Evolutionary conservation across 2,888 invertebrate genomes (phyloP).

Genomic region (Ormyrus thymus): DNA sequence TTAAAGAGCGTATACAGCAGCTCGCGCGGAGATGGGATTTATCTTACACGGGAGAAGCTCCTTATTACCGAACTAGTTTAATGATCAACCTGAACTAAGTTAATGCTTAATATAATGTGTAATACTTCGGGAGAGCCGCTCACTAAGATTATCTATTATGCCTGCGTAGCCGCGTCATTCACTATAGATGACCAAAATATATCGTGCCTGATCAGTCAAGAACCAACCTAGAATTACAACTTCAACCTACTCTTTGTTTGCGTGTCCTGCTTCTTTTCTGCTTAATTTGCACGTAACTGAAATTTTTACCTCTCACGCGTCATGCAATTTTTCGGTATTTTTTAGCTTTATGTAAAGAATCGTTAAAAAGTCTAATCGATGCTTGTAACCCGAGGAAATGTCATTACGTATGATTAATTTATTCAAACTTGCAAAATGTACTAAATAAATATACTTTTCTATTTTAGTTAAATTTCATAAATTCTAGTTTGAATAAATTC

Average conservation of each 20-base stretch:
- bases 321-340: too few relatives aligned
- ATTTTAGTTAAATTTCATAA: too few relatives aligned
- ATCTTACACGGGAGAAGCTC: constrained; percentile 47
- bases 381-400: too few relatives aligned
- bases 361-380: too few relatives aligned
- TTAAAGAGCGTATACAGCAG: constrained; percentile 38
- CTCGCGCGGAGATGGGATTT: constrained; percentile 25
- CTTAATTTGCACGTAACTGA: too few relatives aligned
- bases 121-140: constrained; percentile 7
- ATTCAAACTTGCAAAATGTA: too few relatives aligned
- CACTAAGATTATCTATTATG: constrained; percentile 24
- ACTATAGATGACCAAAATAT: constrained; percentile 7
- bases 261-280: too few relatives aligned
- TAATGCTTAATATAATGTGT: constrained; percentile 16
- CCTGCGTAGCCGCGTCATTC: constrained; percentile 23
- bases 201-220: constrained; percentile 39
- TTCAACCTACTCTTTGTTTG: constrained; percentile 33
- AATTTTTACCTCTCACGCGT: too few relatives aligned
- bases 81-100: constrained; percentile 46
- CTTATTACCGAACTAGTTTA: constrained; percentile 35
- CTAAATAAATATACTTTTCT: too few relatives aligned
- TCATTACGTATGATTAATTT: too few relatives aligned
- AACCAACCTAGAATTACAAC: constrained; percentile 22
- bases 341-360: too few relatives aligned
- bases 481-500: too few relatives aligned